Conservation (phyloP, 2,113 vertebrate species). For the Pomatostomus ruficeps region DNA sequence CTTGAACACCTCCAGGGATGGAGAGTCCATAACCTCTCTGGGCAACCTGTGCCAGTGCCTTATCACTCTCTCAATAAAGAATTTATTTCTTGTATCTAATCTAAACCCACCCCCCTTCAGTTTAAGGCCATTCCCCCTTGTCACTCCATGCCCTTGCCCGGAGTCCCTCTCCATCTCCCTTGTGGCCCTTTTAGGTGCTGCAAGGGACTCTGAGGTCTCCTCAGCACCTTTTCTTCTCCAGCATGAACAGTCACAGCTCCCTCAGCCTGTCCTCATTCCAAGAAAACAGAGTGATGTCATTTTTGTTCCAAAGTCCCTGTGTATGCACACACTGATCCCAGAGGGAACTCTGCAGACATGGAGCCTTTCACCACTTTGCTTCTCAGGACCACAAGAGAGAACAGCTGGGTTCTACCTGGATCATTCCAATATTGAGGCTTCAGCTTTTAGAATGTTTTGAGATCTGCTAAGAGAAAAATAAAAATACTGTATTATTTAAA, state of each 20-base stretch:
- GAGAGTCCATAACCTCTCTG: background rate
- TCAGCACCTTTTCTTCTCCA: background rate
- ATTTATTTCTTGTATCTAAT: background rate
- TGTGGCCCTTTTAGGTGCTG: background rate
- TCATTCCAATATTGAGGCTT: background rate
- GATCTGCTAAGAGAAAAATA: background rate
- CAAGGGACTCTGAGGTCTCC: background rate
- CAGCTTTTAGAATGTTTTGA: background rate
- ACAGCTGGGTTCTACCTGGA: background rate
- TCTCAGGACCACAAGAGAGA: background rate
- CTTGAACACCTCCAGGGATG: background rate
- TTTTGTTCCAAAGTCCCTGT: background rate
- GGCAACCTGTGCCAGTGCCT: background rate
- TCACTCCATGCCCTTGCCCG: background rate
- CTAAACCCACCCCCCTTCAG: background rate
- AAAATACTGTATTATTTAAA: background rate
- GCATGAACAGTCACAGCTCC: background rate
- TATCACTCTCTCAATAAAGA: background rate
- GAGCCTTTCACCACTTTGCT: background rate
- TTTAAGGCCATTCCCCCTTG: background rate
- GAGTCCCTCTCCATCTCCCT: background rate
- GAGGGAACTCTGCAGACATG: background rate
- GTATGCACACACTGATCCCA: accelerated
- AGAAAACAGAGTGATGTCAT: background rate
- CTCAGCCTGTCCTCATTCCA: background rate